Evolutionary conservation across 2,797 vertebrate genomes (phyloP).

Genomic region (Takifugu rubripes): DNA sequence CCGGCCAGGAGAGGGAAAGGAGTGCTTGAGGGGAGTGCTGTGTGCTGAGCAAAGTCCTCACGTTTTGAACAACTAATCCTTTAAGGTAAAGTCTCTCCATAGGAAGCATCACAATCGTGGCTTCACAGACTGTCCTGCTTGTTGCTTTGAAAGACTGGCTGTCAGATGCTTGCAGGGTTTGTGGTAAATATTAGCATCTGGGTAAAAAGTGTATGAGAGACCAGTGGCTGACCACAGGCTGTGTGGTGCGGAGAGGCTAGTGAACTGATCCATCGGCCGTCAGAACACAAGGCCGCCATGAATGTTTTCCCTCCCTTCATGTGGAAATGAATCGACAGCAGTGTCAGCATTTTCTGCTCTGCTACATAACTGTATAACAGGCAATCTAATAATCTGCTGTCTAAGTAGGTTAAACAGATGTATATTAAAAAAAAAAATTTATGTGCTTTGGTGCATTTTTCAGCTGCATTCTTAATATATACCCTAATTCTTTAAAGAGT

Average conservation of each 20-base stretch:
- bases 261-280: too few species aligned
- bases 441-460: neutral
- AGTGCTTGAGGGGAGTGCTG: conserved; percentile 51
- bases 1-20: conserved; percentile 44
- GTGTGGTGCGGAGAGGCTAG: too few species aligned
- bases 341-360: conserved; percentile 30
- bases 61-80: conserved; percentile 57
- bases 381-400: neutral
- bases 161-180: conserved; percentile 47
- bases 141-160: conserved; percentile 36
- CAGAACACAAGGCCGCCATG: neutral
- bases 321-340: conserved; percentile 13
- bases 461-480: conserved; percentile 4
- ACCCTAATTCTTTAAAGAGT: neutral
- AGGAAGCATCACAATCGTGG: conserved; percentile 32
- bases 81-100: conserved; percentile 70
- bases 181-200: conserved; percentile 16
- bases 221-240: too few species aligned
- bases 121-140: conserved; percentile 54
- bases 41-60: conserved; percentile 54
- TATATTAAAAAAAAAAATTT: neutral
- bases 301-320: neutral
- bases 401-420: neutral
- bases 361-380: conserved; percentile 45
- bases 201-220: too few species aligned